These are phyloP conservation scores for Athalia rosae DNA, from an alignment of 2,888 invertebrate genomes.

Conservation along the genomic window DNA sequence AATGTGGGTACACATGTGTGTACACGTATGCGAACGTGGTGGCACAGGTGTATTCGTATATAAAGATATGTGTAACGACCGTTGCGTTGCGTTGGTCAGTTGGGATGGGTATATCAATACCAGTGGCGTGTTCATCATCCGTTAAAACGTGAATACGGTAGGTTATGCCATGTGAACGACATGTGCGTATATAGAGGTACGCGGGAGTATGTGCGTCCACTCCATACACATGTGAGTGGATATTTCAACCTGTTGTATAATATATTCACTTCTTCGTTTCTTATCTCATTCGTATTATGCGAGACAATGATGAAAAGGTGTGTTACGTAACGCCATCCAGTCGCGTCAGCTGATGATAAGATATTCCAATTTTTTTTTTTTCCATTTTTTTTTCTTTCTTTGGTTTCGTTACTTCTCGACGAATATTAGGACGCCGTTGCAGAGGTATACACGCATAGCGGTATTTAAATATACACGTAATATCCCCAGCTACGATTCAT, in stretches of 20 bases:
- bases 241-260: neutral
- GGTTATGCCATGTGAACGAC: neutral
- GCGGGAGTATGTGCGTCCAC: too few species aligned
- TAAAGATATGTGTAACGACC: too few species aligned
- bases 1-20: too few species aligned
- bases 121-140: constrained; percentile 62
- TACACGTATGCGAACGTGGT: too few species aligned
- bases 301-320: constrained; percentile 17
- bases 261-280: constrained; percentile 1
- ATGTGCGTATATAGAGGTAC: neutral
- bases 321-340: constrained; percentile 12
- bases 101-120: neutral
- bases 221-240: neutral
- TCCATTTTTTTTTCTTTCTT: neutral
- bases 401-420: too few species aligned
- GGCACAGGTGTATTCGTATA: too few species aligned
- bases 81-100: neutral
- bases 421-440: too few species aligned
- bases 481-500: too few species aligned
- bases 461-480: too few species aligned
- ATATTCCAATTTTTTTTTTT: neutral
- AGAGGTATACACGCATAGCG: too few species aligned
- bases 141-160: constrained; percentile 60
- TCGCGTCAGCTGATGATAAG: neutral
- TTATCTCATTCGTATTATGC: neutral